Percentiles rank a stretch among this genome's conserved stretches.
Conservation (phyloP, 1,140 invertebrate genomes). For the Caerostris extrusa region DNA sequence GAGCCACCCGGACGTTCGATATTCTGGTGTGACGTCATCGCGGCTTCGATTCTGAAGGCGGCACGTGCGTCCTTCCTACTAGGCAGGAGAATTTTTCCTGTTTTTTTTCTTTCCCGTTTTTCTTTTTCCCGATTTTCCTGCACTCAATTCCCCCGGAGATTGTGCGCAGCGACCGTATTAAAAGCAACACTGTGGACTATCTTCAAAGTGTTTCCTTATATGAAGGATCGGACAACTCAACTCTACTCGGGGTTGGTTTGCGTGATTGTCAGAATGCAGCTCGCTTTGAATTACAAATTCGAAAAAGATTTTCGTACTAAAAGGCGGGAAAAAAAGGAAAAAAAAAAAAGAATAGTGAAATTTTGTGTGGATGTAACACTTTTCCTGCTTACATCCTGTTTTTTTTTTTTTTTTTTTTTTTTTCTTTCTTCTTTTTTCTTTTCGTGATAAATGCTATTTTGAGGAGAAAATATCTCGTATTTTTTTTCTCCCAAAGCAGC, state of each 20-base stretch:
- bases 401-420: too few relatives aligned
- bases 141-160: slow-evolving; percentile 11
- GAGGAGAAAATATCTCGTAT: too few relatives aligned
- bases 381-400: neutral
- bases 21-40: slow-evolving; percentile 17
- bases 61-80: neutral
- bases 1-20: slow-evolving; percentile 27
- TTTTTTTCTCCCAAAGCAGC: too few relatives aligned
- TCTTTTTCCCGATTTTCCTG: slow-evolving; percentile 16
- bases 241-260: neutral
- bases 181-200: slow-evolving; percentile 27
- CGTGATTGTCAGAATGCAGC: neutral
- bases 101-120: neutral
- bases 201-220: slow-evolving; percentile 5
- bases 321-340: neutral
- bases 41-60: neutral
- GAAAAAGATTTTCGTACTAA: neutral
- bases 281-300: neutral
- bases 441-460: too few relatives aligned
- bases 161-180: slow-evolving; percentile 41
- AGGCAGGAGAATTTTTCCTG: neutral
- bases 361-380: neutral
- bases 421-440: too few relatives aligned
- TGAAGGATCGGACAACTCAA: slow-evolving; percentile 14
- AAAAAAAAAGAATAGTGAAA: too few relatives aligned